Base-by-base conservation (phyloP, 2,888 invertebrate genomes). In the Steinernema carpocapsae region DNA sequence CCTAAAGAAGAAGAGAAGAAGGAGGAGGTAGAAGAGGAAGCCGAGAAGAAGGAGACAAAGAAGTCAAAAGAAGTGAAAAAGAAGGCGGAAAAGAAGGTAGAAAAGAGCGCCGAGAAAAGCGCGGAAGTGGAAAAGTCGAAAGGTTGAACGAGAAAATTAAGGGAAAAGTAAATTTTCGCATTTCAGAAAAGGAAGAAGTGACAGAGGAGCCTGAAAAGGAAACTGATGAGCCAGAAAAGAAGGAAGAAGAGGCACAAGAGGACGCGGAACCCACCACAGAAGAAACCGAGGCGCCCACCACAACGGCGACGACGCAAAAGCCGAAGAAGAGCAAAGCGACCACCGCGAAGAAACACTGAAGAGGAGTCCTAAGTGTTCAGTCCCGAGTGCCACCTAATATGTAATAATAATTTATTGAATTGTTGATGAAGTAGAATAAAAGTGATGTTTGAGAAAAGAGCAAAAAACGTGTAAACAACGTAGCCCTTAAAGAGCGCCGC, bases 21-120 rank as follows among this genome's bases (percentile, higher is more conserved):
- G 26, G 22, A 56, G 6, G 56, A 3, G 10, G 22, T 26, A 7
- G 64, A 56, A 26, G 56, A 24, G 56, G 14, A 4, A 17, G 29
- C 14, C 17, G 64, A 64, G 64, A 71, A 12, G 64, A 48, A 48
- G 48, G 48, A 48, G 48, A 48, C 14, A 14, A 29, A 22, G 19
- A 70, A 7, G 56, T 19, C 29, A n/a, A 43, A 0, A 51, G 22
- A 56, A 43, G 19, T 24, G 76, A 76, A 22, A 22, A 19, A 45
- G 64, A 70, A 32, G 52, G 51, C 4, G 42, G 43, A 19, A 46
- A 77, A 77, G 77, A 73, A 64, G 71, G 43, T 24, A 10, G 70
- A 77, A 77, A 37, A 43, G n/a, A 45, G 26, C 29, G 74, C 22
- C 43, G 37, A 14, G 48, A 64, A 43, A 17, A 45, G 26, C 29